These are phyloP conservation scores for Erpornis zantholeuca DNA, from an alignment of 2,113 vertebrate genomes.

Conservation along the genomic window DNA sequence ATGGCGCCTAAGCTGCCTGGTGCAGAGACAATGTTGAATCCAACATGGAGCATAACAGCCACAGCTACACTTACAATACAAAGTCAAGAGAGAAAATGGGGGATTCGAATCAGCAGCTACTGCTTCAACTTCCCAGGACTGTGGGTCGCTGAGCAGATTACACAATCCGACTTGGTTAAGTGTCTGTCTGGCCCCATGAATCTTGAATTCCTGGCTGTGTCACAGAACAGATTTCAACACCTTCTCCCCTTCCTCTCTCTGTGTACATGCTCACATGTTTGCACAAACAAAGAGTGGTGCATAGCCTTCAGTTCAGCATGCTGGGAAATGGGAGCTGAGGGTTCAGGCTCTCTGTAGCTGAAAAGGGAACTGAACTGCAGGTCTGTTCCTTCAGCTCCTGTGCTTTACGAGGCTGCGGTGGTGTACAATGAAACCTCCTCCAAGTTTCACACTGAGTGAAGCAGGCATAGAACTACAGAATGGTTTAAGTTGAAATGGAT, in stretches of 20 bases:
- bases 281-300: not conserved
- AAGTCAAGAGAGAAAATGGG: not conserved
- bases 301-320: not conserved
- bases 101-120: not conserved
- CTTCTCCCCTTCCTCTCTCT: not conserved
- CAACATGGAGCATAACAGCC: not conserved
- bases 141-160: not conserved
- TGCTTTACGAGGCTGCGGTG: accelerated
- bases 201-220: slow-evolving; percentile 11
- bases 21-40: not conserved
- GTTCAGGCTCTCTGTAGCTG: not conserved
- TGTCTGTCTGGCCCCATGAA: slow-evolving; percentile 36
- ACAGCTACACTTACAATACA: not conserved
- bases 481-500: not conserved
- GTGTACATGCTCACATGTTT: not conserved
- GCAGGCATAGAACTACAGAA: not conserved
- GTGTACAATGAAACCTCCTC: not conserved
- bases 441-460: not conserved
- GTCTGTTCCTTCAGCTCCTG: not conserved
- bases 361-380: not conserved
- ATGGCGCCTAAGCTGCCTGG: accelerated
- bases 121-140: not conserved
- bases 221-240: slow-evolving; percentile 31
- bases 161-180: not conserved
- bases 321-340: not conserved